These are phyloP conservation scores for Galendromus occidentalis DNA, from an alignment of 1,140 invertebrate genomes.

Conservation along the genomic window DNA sequence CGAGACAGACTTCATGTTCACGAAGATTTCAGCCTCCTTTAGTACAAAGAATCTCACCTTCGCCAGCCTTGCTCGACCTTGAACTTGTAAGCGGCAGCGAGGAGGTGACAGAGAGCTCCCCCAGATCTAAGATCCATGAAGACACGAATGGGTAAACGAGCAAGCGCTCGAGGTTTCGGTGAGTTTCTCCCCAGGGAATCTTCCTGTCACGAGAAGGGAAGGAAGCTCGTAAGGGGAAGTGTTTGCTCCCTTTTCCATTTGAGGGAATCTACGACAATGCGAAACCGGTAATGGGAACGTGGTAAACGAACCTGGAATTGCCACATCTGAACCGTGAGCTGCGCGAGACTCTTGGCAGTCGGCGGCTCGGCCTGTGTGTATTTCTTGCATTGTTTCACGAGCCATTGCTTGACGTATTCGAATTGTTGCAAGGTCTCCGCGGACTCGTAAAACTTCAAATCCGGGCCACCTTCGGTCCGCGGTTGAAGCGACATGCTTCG, in stretches of 20 bases:
- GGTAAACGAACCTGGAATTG: conserved; percentile 55
- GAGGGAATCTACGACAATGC: conserved; percentile 11
- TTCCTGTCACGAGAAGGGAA: no score
- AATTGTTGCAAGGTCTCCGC: conserved; percentile 68
- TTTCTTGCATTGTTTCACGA: conserved; percentile 91
- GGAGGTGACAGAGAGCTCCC: conserved; percentile 72
- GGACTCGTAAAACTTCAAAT: conserved; percentile 78
- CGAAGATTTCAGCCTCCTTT: no score
- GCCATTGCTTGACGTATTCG: conserved; percentile 72
- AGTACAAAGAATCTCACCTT: background rate
- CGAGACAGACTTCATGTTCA: no score
- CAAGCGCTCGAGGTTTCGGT: no score
- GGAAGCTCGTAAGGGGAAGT: no score
- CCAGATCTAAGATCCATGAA: conserved; percentile 87
- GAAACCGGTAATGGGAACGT: conserved; percentile 13
- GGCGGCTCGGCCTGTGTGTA: conserved; percentile 74
- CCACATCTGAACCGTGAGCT: conserved; percentile 65
- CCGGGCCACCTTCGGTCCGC: conserved; percentile 69
- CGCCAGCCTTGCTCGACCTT: conserved; percentile 80
- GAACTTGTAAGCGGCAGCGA: conserved; percentile 79
- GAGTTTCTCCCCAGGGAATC: no score
- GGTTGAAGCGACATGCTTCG: no score
- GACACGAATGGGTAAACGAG: conserved; percentile 12
- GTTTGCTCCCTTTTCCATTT: no score
- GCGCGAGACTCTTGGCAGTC: conserved; percentile 68